Evolutionary conservation across 2,113 vertebrate genomes (phyloP), one percentile per base, ranked within the genome.

Genomic region (Pygoscelis antarcticus): DNA sequence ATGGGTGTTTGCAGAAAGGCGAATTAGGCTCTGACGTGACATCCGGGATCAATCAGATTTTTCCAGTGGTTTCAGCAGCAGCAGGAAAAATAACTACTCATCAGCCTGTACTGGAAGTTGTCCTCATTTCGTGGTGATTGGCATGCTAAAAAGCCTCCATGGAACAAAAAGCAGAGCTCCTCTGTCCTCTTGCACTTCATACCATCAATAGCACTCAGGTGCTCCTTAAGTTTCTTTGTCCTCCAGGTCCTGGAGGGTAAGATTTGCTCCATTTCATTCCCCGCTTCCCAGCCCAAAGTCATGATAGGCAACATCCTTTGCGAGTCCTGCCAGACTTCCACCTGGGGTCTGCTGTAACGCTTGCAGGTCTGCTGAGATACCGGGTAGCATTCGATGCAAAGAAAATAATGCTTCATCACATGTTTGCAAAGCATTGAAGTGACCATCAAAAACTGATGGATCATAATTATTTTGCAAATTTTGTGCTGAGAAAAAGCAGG

Each of bases 31-130:
- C 86, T 97, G 95, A 94, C 49, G 34, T 85, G 93, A 72, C 46
- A 82, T 76, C 91, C 92, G 91, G 92, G 80, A 96, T 94, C 91
- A 96, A 79, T 65, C 54, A 91, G 83, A 93, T 81, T 96, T 96
- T 97, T 93, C 94, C 96, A 95, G 65, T 76, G 74, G 74, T 83
- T 89, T 89, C 89, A 96, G 91, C 87, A 96, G 80, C 60, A 65
- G 40, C 11, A 83, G 55, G 57, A 40, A 83, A 93, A 94, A 69
- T 36, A 89, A 14, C 60, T 71, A 76, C 74, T 83, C 86, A 70
- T 91, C 74, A 88, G 75, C 32, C 58, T 55, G 30, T 55, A 13
- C 61, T 79, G 61, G 46, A 95, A 87, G 38, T 10, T 93, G 72
- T 38, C 66, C 70, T 83, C 36, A 13, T 89, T 42, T 54, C 44